Base-by-base conservation (phyloP, 2,113 vertebrate genomes). In the Solea solea region DNA sequence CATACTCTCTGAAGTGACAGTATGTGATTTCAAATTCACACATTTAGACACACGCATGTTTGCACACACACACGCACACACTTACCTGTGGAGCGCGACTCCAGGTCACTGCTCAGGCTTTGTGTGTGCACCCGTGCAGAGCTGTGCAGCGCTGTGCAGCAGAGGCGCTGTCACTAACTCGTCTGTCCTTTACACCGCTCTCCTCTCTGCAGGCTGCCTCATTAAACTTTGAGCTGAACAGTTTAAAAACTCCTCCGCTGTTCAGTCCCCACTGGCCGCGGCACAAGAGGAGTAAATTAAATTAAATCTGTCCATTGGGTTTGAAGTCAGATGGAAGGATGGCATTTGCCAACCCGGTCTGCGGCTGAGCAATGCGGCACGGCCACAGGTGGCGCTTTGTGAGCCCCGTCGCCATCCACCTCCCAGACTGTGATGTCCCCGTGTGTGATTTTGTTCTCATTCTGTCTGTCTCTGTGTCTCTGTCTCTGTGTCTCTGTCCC, bases 321-420 rank as follows among this genome's bases (percentile, higher is more conserved):
- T 79, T 85, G 68, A 90, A 84, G 76, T 88, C 85, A 79, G 75
- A 77, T 42, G 62, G 83, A 82, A 87, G 58, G 78, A 76, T 76
- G 78, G 42, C 79, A 80, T 84, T 82, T 78, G 62, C 76, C 10
- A 13, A 44, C 41, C 72, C 50, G 0, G 53, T 74, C 63, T 45
- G 57, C 46, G 54, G 80, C 61, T 53, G 11, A 75, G 69, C 67
- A 42, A 25, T 5, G 53, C 15, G 9, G 63, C 25, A 39, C 53
- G 61, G 81, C 63, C 74, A 21, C 83, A 86, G 75, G 83, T 87
- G 81, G 59, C 70, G 75, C 69, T 69, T 51, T 51, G 69, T 60
- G 82, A 82, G 72, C 66, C 70, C 60, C 51, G 64, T 73, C 59
- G 64, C 71, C 59, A 45, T 69, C 55, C 52, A 25, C 57, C 63